Percentiles rank a stretch among this genome's conserved stretches.
These are phyloP conservation scores for Brachystomella parvula DNA, from an alignment of 1,140 invertebrate genomes.

Conservation along the genomic window DNA sequence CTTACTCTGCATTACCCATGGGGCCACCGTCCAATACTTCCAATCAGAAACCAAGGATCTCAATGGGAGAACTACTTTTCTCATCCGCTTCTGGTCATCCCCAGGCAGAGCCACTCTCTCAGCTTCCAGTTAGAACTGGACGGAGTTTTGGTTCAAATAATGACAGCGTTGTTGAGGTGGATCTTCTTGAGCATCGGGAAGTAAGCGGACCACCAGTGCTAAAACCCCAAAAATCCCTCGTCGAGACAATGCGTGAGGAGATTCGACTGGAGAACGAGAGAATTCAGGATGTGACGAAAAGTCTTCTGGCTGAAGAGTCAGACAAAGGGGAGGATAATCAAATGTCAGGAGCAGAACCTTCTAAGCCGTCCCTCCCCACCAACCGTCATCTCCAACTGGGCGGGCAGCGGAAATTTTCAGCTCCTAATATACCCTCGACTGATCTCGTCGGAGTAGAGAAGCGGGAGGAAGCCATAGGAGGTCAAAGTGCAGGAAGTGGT, in stretches of 20 bases:
- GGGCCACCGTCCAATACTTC: background rate
- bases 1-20: background rate
- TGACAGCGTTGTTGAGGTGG: background rate
- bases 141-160: background rate
- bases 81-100: constrained; percentile 1
- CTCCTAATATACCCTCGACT: background rate
- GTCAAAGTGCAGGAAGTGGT: background rate
- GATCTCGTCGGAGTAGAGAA: background rate
- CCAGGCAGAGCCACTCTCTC: background rate
- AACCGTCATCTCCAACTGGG: background rate
- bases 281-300: constrained; percentile 28
- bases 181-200: constrained; percentile 1
- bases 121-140: background rate
- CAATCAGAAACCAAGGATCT: background rate
- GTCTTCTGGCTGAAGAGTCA: constrained; percentile 25
- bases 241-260: constrained; percentile 29
- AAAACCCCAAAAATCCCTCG: background rate
- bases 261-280: constrained; percentile 28
- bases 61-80: constrained; percentile 35
- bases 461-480: background rate
- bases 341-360: background rate
- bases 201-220: background rate
- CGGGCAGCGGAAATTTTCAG: background rate
- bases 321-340: background rate
- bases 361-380: background rate